These are phyloP conservation scores for Pachycephus smyrnensis DNA, from an alignment of 2,888 invertebrate genomes.

Conservation along the genomic window DNA sequence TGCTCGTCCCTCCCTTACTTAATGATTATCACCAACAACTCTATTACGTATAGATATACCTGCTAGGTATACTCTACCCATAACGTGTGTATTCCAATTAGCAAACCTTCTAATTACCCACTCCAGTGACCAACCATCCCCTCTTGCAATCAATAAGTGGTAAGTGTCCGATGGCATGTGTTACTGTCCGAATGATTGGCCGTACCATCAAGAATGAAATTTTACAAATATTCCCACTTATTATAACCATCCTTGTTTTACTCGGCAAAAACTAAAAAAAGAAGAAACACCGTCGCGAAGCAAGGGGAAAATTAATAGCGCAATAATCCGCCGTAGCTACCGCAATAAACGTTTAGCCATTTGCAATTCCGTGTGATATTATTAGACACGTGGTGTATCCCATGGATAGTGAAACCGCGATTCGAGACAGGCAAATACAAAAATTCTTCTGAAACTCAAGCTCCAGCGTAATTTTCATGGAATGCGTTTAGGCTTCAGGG, in stretches of 20 bases:
- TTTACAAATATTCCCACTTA: background rate
- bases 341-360: background rate
- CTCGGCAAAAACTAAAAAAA: background rate
- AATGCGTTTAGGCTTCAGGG: background rate
- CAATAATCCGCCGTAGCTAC: background rate
- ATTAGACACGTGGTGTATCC: background rate
- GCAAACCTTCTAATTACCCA: conserved; percentile 58
- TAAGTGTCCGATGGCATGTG: background rate
- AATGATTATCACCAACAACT: background rate
- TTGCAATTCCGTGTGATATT: background rate
- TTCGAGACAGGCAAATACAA: background rate
- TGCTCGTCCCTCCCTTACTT: background rate
- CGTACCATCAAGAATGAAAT: background rate
- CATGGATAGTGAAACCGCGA: background rate
- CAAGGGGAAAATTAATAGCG: background rate
- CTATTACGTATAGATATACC: background rate
- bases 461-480: conserved; percentile 1
- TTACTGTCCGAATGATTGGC: background rate
- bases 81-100: conserved; percentile 51
- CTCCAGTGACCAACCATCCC: conserved; percentile 25
- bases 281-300: background rate
- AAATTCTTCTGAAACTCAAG: background rate
- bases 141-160: background rate
- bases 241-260: background rate
- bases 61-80: background rate